A percentile compares a stretch with the other conserved stretches of the same genome.
phyloP scores from a whole-genome alignment of 2,113 vertebrate species.

The Pangasianodon hypophthalmus region DNA sequence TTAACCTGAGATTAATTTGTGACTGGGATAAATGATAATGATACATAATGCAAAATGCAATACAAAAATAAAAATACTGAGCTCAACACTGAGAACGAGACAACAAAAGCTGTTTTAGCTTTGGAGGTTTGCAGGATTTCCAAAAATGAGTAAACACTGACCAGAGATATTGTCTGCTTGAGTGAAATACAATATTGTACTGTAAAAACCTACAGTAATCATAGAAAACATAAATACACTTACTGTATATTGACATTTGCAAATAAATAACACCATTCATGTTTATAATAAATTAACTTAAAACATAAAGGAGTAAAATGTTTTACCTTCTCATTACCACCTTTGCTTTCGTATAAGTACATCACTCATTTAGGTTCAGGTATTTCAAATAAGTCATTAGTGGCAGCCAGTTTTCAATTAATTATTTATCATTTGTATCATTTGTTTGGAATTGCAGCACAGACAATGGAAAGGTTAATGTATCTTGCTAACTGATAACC shows the following conservation, averaged over 20 bases:
- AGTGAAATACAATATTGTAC: not conserved
- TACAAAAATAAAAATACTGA: constrained; percentile 12
- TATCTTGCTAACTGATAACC: not conserved
- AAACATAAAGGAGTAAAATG: constrained; percentile 12
- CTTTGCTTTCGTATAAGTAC: not conserved
- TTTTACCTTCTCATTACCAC: not conserved
- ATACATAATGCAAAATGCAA: constrained; percentile 21
- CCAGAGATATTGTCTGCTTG: not conserved
- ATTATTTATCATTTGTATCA: not conserved
- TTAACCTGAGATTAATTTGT: constrained; percentile 70
- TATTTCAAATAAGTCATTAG: not conserved
- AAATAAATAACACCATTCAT: constrained; percentile 22
- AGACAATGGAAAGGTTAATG: not conserved
- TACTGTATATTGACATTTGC: constrained; percentile 12
- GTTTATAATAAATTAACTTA: not conserved
- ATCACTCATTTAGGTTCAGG: not conserved
- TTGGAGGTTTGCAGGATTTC: not conserved
- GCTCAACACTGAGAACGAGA: not conserved
- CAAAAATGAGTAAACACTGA: constrained; percentile 13
- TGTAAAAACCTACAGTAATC: not conserved
- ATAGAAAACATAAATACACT: constrained; percentile 32
- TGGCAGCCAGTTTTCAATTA: not conserved
- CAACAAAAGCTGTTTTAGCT: not conserved
- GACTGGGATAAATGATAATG: constrained; percentile 62
- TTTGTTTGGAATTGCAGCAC: not conserved